phyloP scores from a whole-genome alignment of 2,113 vertebrate species.

The Nestor notabilis region DNA sequence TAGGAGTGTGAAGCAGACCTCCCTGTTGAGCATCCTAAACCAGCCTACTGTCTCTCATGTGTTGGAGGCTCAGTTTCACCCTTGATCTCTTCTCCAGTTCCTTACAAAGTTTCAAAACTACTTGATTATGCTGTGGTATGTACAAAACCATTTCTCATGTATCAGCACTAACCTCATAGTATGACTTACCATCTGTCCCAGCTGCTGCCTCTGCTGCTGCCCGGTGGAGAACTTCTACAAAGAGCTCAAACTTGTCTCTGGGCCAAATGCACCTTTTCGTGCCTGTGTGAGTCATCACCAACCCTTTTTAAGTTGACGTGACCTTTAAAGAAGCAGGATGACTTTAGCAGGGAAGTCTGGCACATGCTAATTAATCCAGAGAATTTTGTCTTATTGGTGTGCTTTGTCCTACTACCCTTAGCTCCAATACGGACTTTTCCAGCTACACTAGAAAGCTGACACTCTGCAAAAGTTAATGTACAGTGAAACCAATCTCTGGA shows the following conservation, averaged over 20 bases:
- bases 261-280: neutral
- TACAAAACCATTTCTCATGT: neutral
- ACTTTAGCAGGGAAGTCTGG: neutral
- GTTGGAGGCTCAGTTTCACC: neutral
- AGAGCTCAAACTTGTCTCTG: neutral
- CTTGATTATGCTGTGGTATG: neutral
- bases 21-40: neutral
- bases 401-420: neutral
- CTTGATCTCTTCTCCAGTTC: neutral
- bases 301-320: neutral
- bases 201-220: neutral
- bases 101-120: neutral
- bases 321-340: neutral
- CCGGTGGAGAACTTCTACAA: neutral
- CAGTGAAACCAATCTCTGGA: constrained; percentile 1
- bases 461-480: neutral
- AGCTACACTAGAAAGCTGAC: neutral
- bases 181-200: neutral
- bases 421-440: neutral
- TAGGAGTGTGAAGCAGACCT: neutral
- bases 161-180: neutral
- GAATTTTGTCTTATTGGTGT: neutral
- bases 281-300: neutral
- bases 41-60: neutral
- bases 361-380: neutral